Conservation (phyloP, 2,888 invertebrate species). For the Adineta ricciae region DNA sequence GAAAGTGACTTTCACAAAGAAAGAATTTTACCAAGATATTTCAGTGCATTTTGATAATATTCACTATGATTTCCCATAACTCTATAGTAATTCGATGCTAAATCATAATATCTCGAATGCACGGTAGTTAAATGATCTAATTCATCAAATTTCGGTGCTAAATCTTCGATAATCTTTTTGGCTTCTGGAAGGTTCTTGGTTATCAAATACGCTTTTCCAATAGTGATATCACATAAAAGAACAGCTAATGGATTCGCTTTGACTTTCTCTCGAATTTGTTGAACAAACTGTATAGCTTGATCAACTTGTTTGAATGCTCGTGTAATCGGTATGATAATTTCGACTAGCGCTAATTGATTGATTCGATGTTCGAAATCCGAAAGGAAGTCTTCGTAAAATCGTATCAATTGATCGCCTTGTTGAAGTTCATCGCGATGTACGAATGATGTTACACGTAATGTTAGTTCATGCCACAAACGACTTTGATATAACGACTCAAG, state of each 20-base stretch:
- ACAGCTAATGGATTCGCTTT: conserved; percentile 24
- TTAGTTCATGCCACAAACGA: conserved; percentile 39
- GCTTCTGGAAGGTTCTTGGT: conserved; percentile 24
- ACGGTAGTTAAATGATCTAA: conserved; percentile 52
- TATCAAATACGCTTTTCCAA: conserved; percentile 26
- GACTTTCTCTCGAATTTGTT: conserved; percentile 29
- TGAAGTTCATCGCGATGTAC: conserved; percentile 27
- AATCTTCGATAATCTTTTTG: conserved; percentile 28
- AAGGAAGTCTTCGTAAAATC: conserved; percentile 31
- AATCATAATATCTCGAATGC: conserved; percentile 81
- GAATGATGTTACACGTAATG: conserved; percentile 21
- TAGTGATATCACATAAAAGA: conserved; percentile 22
- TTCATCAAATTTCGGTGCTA: conserved; percentile 23
- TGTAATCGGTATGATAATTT: conserved; percentile 32
- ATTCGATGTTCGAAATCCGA: conserved; percentile 34
- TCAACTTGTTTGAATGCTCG: conserved; percentile 25
- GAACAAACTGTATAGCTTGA: conserved; percentile 19
- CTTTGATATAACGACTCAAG: conserved; percentile 23
- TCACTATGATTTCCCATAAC: conserved; percentile 59
- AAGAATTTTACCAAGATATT: conserved; percentile 57
- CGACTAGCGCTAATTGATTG: conserved; percentile 28
- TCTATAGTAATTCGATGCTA: conserved; percentile 81
- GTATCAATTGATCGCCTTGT: background rate
- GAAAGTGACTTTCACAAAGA: no score
- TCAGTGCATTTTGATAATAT: conserved; percentile 83